phyloP scores from a whole-genome alignment of 2,888 invertebrate species.

The Yponomeuta plumbellus region DNA sequence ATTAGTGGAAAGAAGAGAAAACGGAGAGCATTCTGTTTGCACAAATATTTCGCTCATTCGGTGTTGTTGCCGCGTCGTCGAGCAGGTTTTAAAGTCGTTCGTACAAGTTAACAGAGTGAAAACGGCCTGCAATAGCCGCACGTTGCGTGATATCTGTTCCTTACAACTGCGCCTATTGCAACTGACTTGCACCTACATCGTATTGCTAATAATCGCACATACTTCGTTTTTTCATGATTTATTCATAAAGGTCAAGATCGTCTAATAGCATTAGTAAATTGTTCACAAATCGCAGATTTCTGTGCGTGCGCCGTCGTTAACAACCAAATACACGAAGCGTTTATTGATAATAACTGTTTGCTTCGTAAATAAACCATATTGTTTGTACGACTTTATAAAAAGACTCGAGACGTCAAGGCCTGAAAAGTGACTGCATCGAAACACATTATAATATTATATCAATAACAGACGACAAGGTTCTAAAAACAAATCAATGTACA shows the following conservation, averaged over 20 bases:
- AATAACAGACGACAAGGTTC: constrained; percentile 47
- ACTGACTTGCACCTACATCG: constrained; percentile 27
- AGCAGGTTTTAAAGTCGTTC: constrained; percentile 56
- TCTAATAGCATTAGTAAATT: constrained; percentile 12
- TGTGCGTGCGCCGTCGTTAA: neutral
- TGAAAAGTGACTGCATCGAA: constrained; percentile 26
- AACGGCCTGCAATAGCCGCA: constrained; percentile 43
- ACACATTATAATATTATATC: constrained; percentile 59
- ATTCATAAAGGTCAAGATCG: constrained; percentile 58
- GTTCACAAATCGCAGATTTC: neutral
- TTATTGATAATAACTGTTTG: neutral
- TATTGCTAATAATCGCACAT: constrained; percentile 33
- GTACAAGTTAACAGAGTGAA: constrained; percentile 56
- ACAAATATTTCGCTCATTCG: constrained; percentile 62
- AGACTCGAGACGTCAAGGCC: constrained; percentile 11
- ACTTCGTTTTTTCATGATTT: constrained; percentile 41
- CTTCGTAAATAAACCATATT: neutral
- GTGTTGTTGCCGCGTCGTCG: constrained; percentile 32
- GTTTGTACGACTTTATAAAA: neutral
- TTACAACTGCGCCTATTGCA: constrained; percentile 51
- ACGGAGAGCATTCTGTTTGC: constrained; percentile 46
- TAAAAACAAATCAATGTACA: constrained; percentile 56
- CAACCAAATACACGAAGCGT: neutral
- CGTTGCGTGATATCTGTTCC: constrained; percentile 55
- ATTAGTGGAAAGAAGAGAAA: constrained; percentile 52